Base-by-base conservation (phyloP, 2,797 vertebrate species). In the Eulemur coronatus region DNA sequence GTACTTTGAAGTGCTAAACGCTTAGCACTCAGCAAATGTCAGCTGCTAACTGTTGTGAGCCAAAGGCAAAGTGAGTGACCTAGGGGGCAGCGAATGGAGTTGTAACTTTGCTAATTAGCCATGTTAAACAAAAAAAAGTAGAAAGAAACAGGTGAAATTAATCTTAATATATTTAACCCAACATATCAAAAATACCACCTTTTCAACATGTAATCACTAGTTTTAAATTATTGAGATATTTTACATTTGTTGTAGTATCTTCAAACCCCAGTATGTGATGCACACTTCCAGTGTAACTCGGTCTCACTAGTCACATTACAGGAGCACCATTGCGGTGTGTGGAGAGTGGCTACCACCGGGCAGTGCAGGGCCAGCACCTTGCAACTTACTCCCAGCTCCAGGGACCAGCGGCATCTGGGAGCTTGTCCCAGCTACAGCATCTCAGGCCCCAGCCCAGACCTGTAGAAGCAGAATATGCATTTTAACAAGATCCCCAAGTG, bases 1-100 rank as follows among this genome's bases (percentile, higher is more conserved):
- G 30, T 72, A 59, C 70, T 93, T 89, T n/a, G 61, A 89, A 85
- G 78, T 79, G 50, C 55, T 85, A 73, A 90, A 43, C 52, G 43
- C n/a, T 55, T 55, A 87, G 41, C 55, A 26, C 43, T 91, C 67
- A 55, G 18, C 17, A 69, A 57, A 72, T 30, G 33, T 22, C 81
- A 35, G 26, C 50, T 59, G 4, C 3, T 82, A 41, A 65, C 35
- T 59, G 0, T 11, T 33, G 0, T 14, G 26, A 46, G 78, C 70
- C n/a, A 81, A 87, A 78, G 28, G 22, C 22, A 70, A 43, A 33
- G 73, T 4, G 3, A 41, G n/a, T 2, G 0, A 1, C 73, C 55
- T 26, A 3, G 12, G 14, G 82, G 15, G n/a, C 50, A 5, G 33
- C 0, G 0, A 5, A 7, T 5, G 18, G 11, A 5, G 8, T 6